These are phyloP conservation scores for Anticlea derivata DNA, from an alignment of 2,888 invertebrate genomes.

Conservation along the genomic window DNA sequence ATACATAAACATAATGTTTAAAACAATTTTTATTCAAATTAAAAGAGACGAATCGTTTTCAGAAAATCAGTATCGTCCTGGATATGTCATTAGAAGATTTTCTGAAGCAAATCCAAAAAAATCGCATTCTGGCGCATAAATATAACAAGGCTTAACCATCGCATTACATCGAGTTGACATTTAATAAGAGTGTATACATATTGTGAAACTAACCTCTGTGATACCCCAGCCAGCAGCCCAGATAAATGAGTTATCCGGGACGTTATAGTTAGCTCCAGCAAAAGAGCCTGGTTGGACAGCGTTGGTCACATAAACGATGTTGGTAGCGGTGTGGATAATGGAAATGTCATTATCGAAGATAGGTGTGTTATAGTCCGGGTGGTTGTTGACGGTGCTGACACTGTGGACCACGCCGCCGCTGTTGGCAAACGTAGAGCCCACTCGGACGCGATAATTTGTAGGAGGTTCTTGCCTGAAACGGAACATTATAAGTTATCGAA, in stretches of 20 bases:
- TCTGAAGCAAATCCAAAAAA: no score
- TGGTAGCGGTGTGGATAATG: conserved; percentile 40
- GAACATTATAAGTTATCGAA: no score
- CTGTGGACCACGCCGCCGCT: conserved; percentile 50
- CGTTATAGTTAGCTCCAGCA: conserved; percentile 47
- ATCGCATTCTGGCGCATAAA: no score
- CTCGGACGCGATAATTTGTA: conserved; percentile 48
- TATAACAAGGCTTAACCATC: no score
- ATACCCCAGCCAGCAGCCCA: conserved; percentile 64
- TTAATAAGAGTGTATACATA: no score
- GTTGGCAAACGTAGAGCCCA: conserved; percentile 54
- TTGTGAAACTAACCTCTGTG: conserved; percentile 48
- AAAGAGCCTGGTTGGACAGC: conserved; percentile 29
- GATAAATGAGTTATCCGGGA: conserved; percentile 50
- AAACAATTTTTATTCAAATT: no score
- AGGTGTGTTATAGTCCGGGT: conserved; percentile 52
- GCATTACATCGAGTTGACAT: no score
- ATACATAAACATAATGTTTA: no score
- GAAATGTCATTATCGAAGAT: conserved; percentile 50
- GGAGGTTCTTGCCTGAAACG: no score
- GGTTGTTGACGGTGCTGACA: conserved; percentile 38
- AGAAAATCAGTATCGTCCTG: no score
- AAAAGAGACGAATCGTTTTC: no score
- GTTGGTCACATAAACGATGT: conserved; percentile 30
- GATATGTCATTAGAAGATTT: no score